phyloP scores from a whole-genome alignment of 2,888 invertebrate genomes.

The Mallateleia sp. region DNA sequence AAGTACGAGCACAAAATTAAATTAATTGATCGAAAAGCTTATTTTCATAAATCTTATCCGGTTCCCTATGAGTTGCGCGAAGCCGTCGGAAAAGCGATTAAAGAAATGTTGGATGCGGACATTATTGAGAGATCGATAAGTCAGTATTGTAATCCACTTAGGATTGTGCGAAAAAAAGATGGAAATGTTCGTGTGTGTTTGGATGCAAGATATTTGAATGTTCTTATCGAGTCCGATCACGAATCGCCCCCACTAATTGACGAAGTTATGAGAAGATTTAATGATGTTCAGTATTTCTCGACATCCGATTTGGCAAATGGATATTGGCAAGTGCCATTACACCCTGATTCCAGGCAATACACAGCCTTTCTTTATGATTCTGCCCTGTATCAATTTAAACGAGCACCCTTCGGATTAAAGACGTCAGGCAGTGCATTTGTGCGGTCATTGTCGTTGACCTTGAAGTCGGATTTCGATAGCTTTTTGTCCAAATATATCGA shows the following conservation, averaged over 20 bases:
- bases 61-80: slow-evolving; percentile 80
- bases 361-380: slow-evolving; percentile 78
- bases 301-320: slow-evolving; percentile 78
- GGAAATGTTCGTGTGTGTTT: slow-evolving; percentile 83
- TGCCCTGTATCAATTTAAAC: slow-evolving; percentile 80
- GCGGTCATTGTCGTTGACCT: slow-evolving; percentile 72
- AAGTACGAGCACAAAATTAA: slow-evolving; percentile 29
- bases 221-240: slow-evolving; percentile 81
- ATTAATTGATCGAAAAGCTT: slow-evolving; percentile 4
- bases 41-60: slow-evolving; percentile 79
- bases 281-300: slow-evolving; percentile 70
- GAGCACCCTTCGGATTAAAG: slow-evolving; percentile 84
- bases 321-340: slow-evolving; percentile 80
- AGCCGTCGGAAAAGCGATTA: slow-evolving; percentile 79
- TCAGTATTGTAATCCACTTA: slow-evolving; percentile 84
- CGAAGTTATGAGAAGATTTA: slow-evolving; percentile 72
- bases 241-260: slow-evolving; percentile 78
- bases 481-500: slow-evolving; percentile 59
- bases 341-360: slow-evolving; percentile 67
- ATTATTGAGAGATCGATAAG: slow-evolving; percentile 82
- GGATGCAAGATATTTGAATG: slow-evolving; percentile 84
- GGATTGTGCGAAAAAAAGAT: slow-evolving; percentile 83
- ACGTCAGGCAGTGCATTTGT: slow-evolving; percentile 80
- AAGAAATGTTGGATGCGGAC: slow-evolving; percentile 81
- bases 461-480: slow-evolving; percentile 79